Evolutionary conservation across 2,113 vertebrate genomes (phyloP).

Genomic region (Phrynosoma blainvillii): DNA sequence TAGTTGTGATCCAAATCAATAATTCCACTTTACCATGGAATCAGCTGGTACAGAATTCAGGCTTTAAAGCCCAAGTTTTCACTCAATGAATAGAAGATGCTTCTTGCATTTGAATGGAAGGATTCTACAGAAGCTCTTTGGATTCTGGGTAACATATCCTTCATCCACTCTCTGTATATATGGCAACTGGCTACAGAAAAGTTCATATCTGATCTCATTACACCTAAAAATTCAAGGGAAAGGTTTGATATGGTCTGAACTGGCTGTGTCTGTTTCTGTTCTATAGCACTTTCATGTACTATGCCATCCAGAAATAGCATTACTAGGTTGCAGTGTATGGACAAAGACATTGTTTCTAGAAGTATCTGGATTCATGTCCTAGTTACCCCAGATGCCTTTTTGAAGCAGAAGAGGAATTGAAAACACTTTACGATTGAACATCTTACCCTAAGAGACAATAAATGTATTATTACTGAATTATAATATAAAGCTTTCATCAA

Average conservation of each 20-base stretch:
- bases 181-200: not conserved
- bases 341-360: not conserved
- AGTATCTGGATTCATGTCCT: not conserved
- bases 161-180: not conserved
- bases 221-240: not conserved
- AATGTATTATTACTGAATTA: constrained; percentile 54
- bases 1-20: not conserved
- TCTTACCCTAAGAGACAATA: constrained; percentile 18
- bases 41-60: not conserved
- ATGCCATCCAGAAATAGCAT: not conserved
- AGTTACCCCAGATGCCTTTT: constrained; percentile 6
- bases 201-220: not conserved
- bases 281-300: not conserved
- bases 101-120: too few species aligned
- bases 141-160: not conserved
- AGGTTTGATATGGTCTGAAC: not conserved
- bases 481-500: constrained; percentile 54
- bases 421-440: constrained; percentile 22
- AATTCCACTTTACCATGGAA: too few species aligned
- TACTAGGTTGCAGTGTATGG: not conserved
- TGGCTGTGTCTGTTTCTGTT: not conserved
- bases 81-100: not conserved
- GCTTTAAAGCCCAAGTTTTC: not conserved
- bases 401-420: constrained; percentile 23
- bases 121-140: not conserved